Evolutionary conservation across 2,113 vertebrate species (phyloP).

Genomic region (Bothrops jararaca): DNA sequence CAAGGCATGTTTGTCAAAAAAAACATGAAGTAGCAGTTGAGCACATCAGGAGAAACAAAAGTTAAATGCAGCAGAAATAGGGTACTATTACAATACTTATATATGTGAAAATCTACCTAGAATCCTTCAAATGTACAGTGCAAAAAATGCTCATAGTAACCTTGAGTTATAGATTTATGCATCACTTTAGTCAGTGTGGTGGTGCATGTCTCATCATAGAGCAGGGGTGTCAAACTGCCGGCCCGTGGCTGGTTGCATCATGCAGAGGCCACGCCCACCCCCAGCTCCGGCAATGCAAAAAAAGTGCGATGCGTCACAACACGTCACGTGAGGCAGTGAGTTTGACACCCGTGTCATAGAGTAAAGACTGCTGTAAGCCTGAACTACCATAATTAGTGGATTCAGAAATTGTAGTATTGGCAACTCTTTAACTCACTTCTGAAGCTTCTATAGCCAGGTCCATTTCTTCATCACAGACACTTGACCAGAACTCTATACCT

Average conservation of each 20-base stretch:
- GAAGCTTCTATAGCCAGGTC: slow-evolving; percentile 96
- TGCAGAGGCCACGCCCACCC: no score
- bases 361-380: not conserved
- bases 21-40: no score
- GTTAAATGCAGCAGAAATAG: no score
- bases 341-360: not conserved
- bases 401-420: not conserved
- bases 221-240: no score
- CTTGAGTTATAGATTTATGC: not conserved
- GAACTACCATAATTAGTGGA: not conserved
- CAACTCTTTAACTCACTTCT: slow-evolving; percentile 76
- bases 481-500: slow-evolving; percentile 99
- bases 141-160: not conserved
- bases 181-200: not conserved
- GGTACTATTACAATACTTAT: no score
- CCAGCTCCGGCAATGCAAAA: no score
- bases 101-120: not conserved
- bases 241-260: no score
- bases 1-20: no score
- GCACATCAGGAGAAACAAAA: no score
- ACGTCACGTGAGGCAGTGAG: no score
- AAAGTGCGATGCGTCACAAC: no score
- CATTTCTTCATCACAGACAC: slow-evolving; percentile 98
- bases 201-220: not conserved
- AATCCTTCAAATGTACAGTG: not conserved